These are phyloP conservation scores for Drosophila ficusphila DNA, from an alignment of 1,140 invertebrate species.

Conservation along the genomic window DNA sequence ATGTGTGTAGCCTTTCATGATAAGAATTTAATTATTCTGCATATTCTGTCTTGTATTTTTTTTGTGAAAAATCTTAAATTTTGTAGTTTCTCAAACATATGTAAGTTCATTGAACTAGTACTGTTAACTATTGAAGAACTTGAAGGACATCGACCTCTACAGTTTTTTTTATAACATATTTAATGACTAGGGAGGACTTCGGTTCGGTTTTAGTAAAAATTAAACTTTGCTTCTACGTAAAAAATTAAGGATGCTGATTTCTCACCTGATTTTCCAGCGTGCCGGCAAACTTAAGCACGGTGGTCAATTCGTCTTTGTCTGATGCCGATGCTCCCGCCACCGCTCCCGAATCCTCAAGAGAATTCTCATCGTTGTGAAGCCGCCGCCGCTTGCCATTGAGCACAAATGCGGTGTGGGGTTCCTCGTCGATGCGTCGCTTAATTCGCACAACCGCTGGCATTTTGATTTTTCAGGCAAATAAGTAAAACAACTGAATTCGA, in stretches of 20 bases:
- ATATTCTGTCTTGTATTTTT: too few relatives aligned
- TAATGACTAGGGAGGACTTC: too few relatives aligned
- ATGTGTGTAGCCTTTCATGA: too few relatives aligned
- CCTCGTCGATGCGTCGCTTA: slow-evolving; percentile 86
- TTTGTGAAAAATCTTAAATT: too few relatives aligned
- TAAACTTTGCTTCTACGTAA: too few relatives aligned
- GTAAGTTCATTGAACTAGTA: too few relatives aligned
- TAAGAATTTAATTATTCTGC: too few relatives aligned
- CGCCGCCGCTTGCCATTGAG: slow-evolving; percentile 86
- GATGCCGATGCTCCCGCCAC: slow-evolving; percentile 3
- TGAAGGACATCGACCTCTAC: neutral
- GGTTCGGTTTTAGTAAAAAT: too few relatives aligned
- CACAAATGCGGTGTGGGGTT: slow-evolving; percentile 85
- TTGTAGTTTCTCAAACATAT: too few relatives aligned
- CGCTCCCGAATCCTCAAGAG: slow-evolving; percentile 12
- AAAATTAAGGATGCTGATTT: neutral
- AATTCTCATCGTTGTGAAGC: slow-evolving; percentile 55
- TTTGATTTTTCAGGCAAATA: slow-evolving; percentile 25
- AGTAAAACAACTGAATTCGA: slow-evolving; percentile 1
- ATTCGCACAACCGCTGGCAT: slow-evolving; percentile 87
- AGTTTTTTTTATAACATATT: neutral
- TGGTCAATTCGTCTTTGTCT: slow-evolving; percentile 73
- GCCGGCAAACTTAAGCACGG: slow-evolving; percentile 86
- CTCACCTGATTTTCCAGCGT: slow-evolving; percentile 84
- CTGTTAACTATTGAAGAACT: neutral